Percentiles rank a stretch among this genome's conserved stretches.
phyloP scores from a whole-genome alignment of 2,888 invertebrate species.

The Sussaba pulchella region DNA sequence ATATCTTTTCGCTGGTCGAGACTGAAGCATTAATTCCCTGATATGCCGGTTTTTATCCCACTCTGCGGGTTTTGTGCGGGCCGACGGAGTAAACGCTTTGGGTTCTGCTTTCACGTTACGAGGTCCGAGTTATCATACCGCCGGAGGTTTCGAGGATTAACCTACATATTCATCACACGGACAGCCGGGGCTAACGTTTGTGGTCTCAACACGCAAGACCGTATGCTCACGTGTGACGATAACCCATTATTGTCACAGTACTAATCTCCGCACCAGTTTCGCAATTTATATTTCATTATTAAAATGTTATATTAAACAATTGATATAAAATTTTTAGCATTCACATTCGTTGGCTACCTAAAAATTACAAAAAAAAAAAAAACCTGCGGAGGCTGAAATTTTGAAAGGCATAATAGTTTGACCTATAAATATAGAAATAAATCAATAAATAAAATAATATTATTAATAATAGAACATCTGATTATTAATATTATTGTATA shows the following conservation, averaged over 20 bases:
- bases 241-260: neutral
- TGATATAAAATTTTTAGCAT: no score
- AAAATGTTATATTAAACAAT: no score
- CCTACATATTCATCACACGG: slow-evolving; percentile 11
- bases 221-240: neutral
- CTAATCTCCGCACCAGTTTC: neutral
- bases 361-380: no score
- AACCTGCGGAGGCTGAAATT: no score
- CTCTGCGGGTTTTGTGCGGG: neutral
- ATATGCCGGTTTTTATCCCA: neutral
- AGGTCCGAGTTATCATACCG: neutral
- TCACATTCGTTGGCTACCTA: no score
- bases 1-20: neutral
- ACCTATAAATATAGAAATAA: no score
- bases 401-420: no score
- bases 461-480: no score
- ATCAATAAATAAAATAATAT: no score
- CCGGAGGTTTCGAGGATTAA: slow-evolving; percentile 29
- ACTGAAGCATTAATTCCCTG: slow-evolving; percentile 10
- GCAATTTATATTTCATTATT: slow-evolving; percentile 5
- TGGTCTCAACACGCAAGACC: slow-evolving; percentile 1
- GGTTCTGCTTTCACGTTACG: neutral
- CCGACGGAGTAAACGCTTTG: neutral
- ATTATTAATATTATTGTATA: no score
- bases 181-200: slow-evolving; percentile 1